Evolutionary conservation across 2,797 vertebrate species (phyloP).

Genomic region (Bothrops alternatus): DNA sequence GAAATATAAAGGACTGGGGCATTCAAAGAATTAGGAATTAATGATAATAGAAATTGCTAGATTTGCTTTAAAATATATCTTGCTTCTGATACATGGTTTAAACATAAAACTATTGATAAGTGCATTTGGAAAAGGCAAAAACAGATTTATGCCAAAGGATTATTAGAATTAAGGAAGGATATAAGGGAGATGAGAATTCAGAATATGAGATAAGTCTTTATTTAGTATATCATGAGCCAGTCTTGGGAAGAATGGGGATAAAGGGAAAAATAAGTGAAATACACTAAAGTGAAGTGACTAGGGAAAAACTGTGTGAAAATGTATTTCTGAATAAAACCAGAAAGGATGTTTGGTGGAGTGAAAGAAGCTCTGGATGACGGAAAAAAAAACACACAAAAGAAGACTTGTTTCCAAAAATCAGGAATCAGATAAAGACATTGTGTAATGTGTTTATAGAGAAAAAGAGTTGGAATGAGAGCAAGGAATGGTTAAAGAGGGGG

Average conservation of each 20-base stretch:
- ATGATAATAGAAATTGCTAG: not conserved
- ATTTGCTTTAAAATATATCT: not conserved
- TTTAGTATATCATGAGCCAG: not conserved
- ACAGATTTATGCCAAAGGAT: not conserved
- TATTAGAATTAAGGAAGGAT: not conserved
- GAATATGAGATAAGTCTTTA: not conserved
- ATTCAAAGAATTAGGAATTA: not conserved
- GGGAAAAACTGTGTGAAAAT: not conserved
- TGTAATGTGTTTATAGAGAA: not conserved
- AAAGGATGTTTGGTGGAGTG: not conserved
- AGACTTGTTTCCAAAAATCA: not conserved
- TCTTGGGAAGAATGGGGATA: not conserved
- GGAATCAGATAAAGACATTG: not conserved
- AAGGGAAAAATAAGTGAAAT: not conserved
- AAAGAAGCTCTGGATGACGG: not conserved
- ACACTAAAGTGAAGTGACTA: not conserved
- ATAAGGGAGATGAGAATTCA: not conserved
- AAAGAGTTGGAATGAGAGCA: not conserved
- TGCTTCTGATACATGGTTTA: not conserved
- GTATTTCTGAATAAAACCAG: not conserved
- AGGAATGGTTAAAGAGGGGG: not conserved
- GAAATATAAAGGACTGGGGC: not conserved
- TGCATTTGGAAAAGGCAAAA: not conserved
- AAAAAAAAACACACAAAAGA: not conserved
- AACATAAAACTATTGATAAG: not conserved